Evolutionary conservation across 2,113 vertebrate genomes (phyloP), one percentile per base, ranked within the genome.

Genomic region (Anarrhichthys ocellatus): DNA sequence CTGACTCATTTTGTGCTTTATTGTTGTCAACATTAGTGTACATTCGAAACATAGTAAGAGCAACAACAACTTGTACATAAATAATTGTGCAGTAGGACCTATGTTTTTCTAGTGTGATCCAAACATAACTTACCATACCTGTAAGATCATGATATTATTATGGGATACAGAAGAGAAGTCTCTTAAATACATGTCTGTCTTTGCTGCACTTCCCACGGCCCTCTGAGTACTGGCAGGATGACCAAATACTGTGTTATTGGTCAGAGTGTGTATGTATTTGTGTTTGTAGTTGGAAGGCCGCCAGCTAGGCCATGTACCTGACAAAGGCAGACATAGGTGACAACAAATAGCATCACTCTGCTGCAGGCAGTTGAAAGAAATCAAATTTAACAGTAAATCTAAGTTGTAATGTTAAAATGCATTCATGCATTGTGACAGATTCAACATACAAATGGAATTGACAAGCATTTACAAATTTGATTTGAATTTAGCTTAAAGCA

Each of bases 291-390:
- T 59, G 7, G 27, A 20, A 69, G 72, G 44, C 63, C 15, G 1
- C 40, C 32, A 61, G 56, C 38, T 76, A 63, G 54, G 65, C 24
- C 50, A 50, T 18, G n/a, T 73, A 86, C 85, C 89, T 90, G 76
- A 64, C 68, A 85, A 63, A 64, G 38, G 89, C 18, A 86, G 50
- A 82, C 27, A 84, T 1, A 73, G 56, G 20, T 65, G 61, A 72
- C 5, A 80, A 73, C 32, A 86, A 66, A 54, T n/a, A 69, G 24
- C 22, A 64, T 88, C 44, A 82, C 8, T 81, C 2, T 40, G 27
- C 9, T 78, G 74, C 65, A 83, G 50, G 22, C 20, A 62, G 15
- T 0, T 61, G 14, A 59, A 1, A 10, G 6, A 71, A 64, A 50
- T 58, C 52, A 52, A 13, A 24, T 59, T 27, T 3, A 18, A 73